Percentiles rank a stretch among this genome's conserved stretches.
Evolutionary conservation across 2,113 vertebrate genomes (phyloP).

Genomic region (Tetraodon nigroviridis): DNA sequence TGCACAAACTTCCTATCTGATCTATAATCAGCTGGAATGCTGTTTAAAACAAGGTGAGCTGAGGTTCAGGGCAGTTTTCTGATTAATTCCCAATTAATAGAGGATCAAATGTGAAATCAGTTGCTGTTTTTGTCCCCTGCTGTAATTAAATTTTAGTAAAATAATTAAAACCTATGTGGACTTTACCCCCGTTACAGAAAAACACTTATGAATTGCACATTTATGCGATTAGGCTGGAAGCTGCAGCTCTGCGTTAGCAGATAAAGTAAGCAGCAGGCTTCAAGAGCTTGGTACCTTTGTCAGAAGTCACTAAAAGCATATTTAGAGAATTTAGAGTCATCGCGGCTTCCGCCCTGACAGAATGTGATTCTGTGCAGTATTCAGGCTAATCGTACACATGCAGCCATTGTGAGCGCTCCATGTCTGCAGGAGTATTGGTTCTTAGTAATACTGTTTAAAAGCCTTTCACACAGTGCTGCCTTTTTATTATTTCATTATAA

Average conservation of each 20-base stretch:
- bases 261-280: not conserved
- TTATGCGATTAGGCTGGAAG: not conserved
- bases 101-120: not conserved
- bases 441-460: not conserved
- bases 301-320: not conserved
- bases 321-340: slow-evolving; percentile 14
- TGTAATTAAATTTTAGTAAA: slow-evolving; percentile 1
- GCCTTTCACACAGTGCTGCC: not conserved
- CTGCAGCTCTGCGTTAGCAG: slow-evolving; percentile 1
- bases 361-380: slow-evolving; percentile 1
- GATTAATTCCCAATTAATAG: not conserved
- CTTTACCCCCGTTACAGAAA: not conserved
- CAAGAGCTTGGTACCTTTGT: not conserved
- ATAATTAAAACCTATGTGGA: not conserved
- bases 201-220: not conserved
- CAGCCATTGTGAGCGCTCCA: slow-evolving; percentile 3
- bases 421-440: not conserved
- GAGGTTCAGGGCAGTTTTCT: not conserved
- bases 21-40: too few species aligned
- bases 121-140: not conserved
- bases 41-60: not conserved
- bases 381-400: slow-evolving; percentile 11
- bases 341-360: slow-evolving; percentile 1
- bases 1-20: too few species aligned
- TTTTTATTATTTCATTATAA: slow-evolving; percentile 1